These are phyloP conservation scores for Galaxea fascicularis DNA, from an alignment of 92 coral and sea anemone genomes.

Conservation along the genomic window DNA sequence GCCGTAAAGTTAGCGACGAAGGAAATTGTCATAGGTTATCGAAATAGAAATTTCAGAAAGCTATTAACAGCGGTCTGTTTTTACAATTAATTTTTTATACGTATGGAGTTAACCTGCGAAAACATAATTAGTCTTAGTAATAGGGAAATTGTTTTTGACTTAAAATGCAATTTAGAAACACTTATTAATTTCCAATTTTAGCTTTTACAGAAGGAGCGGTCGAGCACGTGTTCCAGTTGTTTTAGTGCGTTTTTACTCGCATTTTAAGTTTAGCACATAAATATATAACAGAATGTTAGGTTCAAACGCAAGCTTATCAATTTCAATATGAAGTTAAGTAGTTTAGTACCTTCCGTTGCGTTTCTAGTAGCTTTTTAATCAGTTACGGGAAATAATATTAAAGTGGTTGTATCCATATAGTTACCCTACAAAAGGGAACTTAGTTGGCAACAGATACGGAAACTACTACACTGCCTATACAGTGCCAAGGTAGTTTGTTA, in stretches of 20 bases:
- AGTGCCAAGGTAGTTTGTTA: not conserved
- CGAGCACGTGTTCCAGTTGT: no score
- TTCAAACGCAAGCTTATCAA: not conserved
- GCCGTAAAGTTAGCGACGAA: not conserved
- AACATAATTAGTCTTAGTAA: not conserved
- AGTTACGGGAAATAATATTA: not conserved
- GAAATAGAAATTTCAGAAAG: not conserved
- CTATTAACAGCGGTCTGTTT: not conserved
- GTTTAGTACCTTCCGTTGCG: not conserved
- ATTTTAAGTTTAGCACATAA: not conserved
- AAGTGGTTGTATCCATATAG: not conserved
- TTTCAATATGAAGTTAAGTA: not conserved
- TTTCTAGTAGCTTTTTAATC: not conserved
- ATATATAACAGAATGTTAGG: not conserved
- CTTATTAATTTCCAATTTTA: not conserved
- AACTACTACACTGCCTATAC: not conserved
- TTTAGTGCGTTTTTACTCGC: no score
- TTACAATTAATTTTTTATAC: no score
- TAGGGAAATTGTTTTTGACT: not conserved
- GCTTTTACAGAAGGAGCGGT: not conserved
- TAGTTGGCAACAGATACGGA: not conserved
- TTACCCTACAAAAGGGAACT: not conserved
- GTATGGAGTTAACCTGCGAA: not conserved
- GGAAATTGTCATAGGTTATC: not conserved
- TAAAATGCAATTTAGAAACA: no score